phyloP scores from a whole-genome alignment of 2,113 vertebrate genomes.

The Ailurus styani region DNA sequence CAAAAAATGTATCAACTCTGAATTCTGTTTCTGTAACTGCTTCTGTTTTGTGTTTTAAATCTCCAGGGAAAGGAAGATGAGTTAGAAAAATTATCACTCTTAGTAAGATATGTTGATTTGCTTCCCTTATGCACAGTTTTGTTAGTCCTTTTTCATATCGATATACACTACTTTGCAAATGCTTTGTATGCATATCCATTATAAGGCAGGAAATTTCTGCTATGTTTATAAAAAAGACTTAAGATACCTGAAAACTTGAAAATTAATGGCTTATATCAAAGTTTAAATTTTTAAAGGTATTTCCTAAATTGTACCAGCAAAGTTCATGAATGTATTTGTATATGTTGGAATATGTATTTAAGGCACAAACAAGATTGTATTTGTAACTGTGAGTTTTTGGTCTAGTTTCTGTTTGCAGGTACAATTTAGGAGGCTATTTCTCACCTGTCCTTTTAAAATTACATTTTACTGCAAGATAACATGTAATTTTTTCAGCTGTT shows the following conservation, averaged over 20 bases:
- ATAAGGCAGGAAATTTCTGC: constrained; percentile 73
- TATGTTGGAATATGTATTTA: background rate
- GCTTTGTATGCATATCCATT: constrained; percentile 76
- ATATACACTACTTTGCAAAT: constrained; percentile 65
- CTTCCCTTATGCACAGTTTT: constrained; percentile 58
- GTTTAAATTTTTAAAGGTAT: constrained; percentile 39
- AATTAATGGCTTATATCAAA: constrained; percentile 38
- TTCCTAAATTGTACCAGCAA: constrained; percentile 71
- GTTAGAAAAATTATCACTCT: constrained; percentile 70
- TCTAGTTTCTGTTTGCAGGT: constrained; percentile 61
- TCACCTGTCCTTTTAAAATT: constrained; percentile 66
- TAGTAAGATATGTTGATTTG: constrained; percentile 72
- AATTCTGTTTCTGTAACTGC: constrained; percentile 57
- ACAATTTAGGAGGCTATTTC: constrained; percentile 61
- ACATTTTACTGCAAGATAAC: constrained; percentile 71
- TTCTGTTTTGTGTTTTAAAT: constrained; percentile 74
- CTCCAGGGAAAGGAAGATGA: constrained; percentile 72
- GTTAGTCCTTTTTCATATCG: constrained; percentile 75
- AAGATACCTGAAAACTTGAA: constrained; percentile 61
- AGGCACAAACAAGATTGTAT: constrained; percentile 11
- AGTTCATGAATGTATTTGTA: constrained; percentile 13
- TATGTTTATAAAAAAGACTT: constrained; percentile 64
- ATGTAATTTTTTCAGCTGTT: constrained; percentile 71
- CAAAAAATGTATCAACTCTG: constrained; percentile 52
- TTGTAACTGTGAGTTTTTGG: constrained; percentile 27